Conservation (phyloP, 2,113 vertebrate species). For the Corythoichthys haematopterus region DNA sequence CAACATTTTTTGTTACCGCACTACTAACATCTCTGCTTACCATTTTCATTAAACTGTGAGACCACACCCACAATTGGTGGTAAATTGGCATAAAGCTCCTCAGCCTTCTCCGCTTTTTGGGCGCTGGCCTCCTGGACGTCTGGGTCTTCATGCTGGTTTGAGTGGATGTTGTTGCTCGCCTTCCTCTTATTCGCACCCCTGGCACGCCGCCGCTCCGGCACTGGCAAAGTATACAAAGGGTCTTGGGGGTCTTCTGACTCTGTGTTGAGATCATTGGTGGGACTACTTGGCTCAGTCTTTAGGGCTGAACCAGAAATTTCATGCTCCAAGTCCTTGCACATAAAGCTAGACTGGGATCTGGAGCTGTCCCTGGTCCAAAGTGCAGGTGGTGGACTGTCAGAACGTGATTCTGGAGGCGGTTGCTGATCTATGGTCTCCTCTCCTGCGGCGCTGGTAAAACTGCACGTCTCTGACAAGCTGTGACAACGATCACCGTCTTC, state of each 20-base stretch:
- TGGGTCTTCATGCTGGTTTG: conserved; percentile 52
- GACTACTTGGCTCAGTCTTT: conserved; percentile 47
- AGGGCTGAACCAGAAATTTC: conserved; percentile 34
- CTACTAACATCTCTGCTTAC: conserved; percentile 54
- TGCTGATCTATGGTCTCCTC: conserved; percentile 56
- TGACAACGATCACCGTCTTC: conserved; percentile 82
- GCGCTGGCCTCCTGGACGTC: conserved; percentile 67
- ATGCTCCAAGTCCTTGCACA: conserved; percentile 56
- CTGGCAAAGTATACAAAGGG: conserved; percentile 58
- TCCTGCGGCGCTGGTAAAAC: conserved; percentile 52
- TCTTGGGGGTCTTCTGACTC: conserved; percentile 60
- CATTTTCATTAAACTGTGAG: conserved; percentile 76
- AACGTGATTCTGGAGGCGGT: conserved; percentile 43
- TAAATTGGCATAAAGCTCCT: conserved; percentile 76
- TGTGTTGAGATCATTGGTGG: conserved; percentile 43
- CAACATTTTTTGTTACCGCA: neutral
- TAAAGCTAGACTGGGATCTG: conserved; percentile 55
- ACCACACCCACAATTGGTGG: conserved; percentile 75
- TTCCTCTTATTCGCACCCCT: conserved; percentile 60
- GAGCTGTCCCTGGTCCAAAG: conserved; percentile 69
- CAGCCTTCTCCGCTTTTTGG: conserved; percentile 73
- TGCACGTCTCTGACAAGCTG: conserved; percentile 77
- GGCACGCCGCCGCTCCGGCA: conserved; percentile 55
- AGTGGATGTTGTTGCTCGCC: conserved; percentile 41
- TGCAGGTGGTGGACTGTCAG: conserved; percentile 60